Evolutionary conservation across 2,888 invertebrate species (phyloP).

Genomic region (Chloromyia formosa): DNA sequence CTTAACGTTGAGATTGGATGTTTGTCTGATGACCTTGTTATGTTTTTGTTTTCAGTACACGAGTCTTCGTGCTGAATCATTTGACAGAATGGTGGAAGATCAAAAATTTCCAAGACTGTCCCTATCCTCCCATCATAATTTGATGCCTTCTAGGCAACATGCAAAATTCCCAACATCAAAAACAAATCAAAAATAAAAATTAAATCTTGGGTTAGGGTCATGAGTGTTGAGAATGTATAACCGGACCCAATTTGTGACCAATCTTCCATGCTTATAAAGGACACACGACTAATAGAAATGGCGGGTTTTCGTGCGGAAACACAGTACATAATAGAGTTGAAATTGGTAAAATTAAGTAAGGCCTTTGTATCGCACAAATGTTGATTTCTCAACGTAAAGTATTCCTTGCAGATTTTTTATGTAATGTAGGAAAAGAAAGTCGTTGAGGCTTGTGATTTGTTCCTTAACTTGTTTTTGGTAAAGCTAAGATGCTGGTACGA

Average conservation of each 20-base stretch:
- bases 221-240: background rate
- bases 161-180: slow-evolving; percentile 24
- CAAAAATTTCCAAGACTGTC: background rate
- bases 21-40: background rate
- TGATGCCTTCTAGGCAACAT: background rate
- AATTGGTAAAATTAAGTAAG: background rate
- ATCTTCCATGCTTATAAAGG: background rate
- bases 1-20: background rate
- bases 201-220: background rate
- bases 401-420: background rate
- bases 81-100: background rate
- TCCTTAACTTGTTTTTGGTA: no score
- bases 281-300: background rate
- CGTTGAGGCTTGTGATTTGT: background rate
- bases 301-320: background rate
- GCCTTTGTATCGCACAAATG: background rate
- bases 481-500: no score
- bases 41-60: background rate
- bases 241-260: background rate
- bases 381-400: background rate
- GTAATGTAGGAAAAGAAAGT: background rate
- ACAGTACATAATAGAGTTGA: background rate
- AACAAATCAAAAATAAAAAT: background rate
- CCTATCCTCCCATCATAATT: background rate
- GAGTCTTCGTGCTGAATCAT: background rate